Evolutionary conservation across 1,140 invertebrate species (phyloP).

Genomic region (Trissolcus basalis): DNA sequence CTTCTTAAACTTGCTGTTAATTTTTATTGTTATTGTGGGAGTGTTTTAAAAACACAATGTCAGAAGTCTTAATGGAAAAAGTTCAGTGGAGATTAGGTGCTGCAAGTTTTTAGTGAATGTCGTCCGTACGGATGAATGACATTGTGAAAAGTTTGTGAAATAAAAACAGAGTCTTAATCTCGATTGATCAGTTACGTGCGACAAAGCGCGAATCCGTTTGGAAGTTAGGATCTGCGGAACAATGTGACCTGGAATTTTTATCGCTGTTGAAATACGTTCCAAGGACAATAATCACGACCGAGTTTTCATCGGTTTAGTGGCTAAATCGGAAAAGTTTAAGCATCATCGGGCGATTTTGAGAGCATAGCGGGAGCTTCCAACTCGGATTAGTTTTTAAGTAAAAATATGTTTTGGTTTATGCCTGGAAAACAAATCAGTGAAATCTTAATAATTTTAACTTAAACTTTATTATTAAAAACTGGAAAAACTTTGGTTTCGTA

Average conservation of each 20-base stretch:
- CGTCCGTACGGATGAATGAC: slow-evolving; percentile 28
- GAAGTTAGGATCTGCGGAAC: slow-evolving; percentile 8
- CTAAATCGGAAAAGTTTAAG: slow-evolving; percentile 52
- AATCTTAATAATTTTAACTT: slow-evolving; percentile 39
- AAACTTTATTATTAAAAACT: slow-evolving; percentile 16
- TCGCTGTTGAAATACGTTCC: slow-evolving; percentile 22
- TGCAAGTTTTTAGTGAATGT: slow-evolving; percentile 28
- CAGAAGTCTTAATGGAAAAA: slow-evolving; percentile 52
- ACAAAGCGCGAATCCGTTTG: neutral
- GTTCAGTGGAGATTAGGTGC: slow-evolving; percentile 30
- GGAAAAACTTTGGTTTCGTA: too few relatives aligned
- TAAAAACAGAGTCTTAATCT: slow-evolving; percentile 35
- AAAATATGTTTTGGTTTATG: slow-evolving; percentile 54
- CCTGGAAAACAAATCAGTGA: slow-evolving; percentile 24
- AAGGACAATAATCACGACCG: slow-evolving; percentile 41
- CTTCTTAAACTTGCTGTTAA: too few relatives aligned
- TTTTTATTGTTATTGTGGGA: too few relatives aligned
- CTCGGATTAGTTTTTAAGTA: slow-evolving; percentile 50
- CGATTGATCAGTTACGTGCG: slow-evolving; percentile 34
- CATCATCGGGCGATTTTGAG: slow-evolving; percentile 21
- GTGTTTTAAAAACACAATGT: too few relatives aligned
- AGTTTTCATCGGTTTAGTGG: slow-evolving; percentile 32
- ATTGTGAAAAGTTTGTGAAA: slow-evolving; percentile 13
- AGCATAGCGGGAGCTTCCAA: slow-evolving; percentile 13
- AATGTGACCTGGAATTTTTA: slow-evolving; percentile 39